These are phyloP conservation scores for Erethizon dorsatum DNA, from an alignment of 2,797 vertebrate genomes.

Conservation along the genomic window DNA sequence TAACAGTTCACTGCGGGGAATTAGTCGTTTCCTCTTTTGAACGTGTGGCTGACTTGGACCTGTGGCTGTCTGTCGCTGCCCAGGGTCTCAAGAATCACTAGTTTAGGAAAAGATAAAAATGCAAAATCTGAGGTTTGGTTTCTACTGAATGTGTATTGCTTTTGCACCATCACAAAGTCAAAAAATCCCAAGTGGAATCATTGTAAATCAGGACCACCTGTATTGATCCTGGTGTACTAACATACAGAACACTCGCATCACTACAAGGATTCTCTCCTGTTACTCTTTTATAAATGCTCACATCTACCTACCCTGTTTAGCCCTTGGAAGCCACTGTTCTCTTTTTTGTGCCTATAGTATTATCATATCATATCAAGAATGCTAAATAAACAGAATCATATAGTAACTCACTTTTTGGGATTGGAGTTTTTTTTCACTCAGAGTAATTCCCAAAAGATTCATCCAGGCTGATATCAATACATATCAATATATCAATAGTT, in stretches of 20 bases:
- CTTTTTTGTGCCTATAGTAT: neutral
- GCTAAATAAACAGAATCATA: neutral
- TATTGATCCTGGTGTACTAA: neutral
- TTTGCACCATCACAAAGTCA: neutral
- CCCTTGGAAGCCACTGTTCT: neutral
- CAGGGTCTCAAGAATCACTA: neutral
- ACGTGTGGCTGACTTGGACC: neutral
- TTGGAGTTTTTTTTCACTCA: constrained; percentile 11
- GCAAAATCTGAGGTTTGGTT: neutral
- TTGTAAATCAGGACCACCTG: neutral
- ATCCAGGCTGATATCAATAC: neutral
- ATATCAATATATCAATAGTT: neutral
- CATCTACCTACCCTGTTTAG: neutral
- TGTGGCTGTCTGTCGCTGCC: too few relatives aligned
- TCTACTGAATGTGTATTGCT: neutral
- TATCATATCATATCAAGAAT: constrained; percentile 11
- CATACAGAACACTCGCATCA: neutral
- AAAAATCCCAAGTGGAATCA: neutral
- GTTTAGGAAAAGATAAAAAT: neutral
- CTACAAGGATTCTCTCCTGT: neutral
- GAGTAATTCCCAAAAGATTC: neutral
- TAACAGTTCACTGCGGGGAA: neutral
- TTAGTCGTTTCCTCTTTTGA: neutral
- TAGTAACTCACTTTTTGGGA: neutral
- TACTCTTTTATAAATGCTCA: neutral